These are phyloP conservation scores for Pseudococcus longispinus DNA, from an alignment of 2,888 invertebrate genomes.

Conservation along the genomic window DNA sequence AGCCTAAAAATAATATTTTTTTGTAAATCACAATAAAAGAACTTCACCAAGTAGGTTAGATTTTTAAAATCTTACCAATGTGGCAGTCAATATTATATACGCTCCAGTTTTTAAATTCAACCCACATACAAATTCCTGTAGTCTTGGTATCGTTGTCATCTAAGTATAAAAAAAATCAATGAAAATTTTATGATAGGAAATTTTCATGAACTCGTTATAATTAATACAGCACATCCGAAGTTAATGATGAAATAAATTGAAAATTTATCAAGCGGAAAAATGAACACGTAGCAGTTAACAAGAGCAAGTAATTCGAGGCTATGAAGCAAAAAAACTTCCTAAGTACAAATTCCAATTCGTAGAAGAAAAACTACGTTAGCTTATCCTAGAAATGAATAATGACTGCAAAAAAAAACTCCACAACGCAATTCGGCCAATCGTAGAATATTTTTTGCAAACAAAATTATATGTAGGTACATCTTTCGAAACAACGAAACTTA, in stretches of 20 bases:
- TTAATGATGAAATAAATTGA: not conserved
- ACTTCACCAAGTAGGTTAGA: not conserved
- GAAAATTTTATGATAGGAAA: not conserved
- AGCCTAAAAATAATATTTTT: not conserved
- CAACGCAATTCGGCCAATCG: not conserved
- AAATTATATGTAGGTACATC: not conserved
- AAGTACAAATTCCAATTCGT: not conserved
- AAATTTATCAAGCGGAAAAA: not conserved
- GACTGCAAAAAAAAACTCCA: not conserved
- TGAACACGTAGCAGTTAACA: not conserved
- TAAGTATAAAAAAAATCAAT: slow-evolving; percentile 1
- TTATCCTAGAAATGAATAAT: not conserved
- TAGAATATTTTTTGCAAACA: not conserved
- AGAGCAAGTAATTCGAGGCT: not conserved
- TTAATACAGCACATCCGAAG: not conserved
- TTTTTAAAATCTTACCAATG: not conserved
- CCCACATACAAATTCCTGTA: slow-evolving; percentile 44
- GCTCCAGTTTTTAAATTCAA: slow-evolving; percentile 35
- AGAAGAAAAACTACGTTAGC: not conserved
- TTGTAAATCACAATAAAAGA: not conserved
- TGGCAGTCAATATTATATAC: slow-evolving; percentile 6
- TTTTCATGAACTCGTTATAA: not conserved
- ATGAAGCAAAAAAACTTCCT: not conserved
- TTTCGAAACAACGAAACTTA: not conserved
- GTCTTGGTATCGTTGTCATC: slow-evolving; percentile 24